phyloP scores from a whole-genome alignment of 1,140 invertebrate genomes.

The Tetramorium simillimum region DNA sequence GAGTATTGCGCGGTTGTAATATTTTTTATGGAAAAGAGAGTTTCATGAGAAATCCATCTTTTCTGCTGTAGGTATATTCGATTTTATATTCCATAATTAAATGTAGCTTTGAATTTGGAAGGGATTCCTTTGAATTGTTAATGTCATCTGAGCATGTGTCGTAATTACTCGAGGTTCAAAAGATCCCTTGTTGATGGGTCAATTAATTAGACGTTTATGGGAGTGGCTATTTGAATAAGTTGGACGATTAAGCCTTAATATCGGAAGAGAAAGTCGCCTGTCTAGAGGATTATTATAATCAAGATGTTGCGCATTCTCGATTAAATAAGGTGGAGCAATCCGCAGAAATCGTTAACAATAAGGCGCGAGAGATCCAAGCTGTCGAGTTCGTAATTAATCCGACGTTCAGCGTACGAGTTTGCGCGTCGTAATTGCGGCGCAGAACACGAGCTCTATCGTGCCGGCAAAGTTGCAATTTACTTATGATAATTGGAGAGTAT shows the following conservation, averaged over 20 bases:
- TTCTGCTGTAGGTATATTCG: not conserved
- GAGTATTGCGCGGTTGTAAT: not conserved
- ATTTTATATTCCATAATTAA: not conserved
- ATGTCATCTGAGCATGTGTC: not conserved
- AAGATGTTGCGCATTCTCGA: slow-evolving; percentile 52
- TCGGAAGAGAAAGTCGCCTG: slow-evolving; percentile 28
- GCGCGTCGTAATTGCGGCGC: slow-evolving; percentile 56
- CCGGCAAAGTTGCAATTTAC: slow-evolving; percentile 58
- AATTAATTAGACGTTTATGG: slow-evolving; percentile 52
- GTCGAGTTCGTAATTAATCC: slow-evolving; percentile 57
- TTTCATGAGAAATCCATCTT: not conserved
- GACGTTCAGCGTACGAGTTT: slow-evolving; percentile 54
- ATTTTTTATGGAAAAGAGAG: not conserved
- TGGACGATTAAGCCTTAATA: slow-evolving; percentile 37
- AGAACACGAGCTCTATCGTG: slow-evolving; percentile 49
- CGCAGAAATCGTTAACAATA: slow-evolving; percentile 57
- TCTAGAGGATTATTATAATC: slow-evolving; percentile 50
- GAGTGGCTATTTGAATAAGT: slow-evolving; percentile 48
- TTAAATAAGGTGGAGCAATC: slow-evolving; percentile 59
- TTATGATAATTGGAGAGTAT: slow-evolving; percentile 64
- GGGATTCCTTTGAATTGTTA: not conserved
- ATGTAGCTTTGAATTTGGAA: not conserved
- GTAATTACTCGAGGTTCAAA: slow-evolving; percentile 7
- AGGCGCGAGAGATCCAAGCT: slow-evolving; percentile 40
- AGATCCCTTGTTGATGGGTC: not conserved